These are phyloP conservation scores for Nomada ferruginata DNA, from an alignment of 2,888 invertebrate genomes.

Conservation along the genomic window DNA sequence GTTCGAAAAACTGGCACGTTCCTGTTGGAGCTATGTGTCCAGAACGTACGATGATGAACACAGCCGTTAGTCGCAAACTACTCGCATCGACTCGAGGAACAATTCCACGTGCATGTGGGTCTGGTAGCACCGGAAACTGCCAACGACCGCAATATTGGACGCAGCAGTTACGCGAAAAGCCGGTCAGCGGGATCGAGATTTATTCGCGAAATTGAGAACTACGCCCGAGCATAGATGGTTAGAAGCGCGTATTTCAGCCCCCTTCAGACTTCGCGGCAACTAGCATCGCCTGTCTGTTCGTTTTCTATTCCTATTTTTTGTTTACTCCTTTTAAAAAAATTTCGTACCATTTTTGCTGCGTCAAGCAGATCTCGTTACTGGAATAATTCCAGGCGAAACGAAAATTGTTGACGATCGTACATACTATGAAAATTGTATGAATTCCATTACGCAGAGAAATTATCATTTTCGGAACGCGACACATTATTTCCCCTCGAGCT, in stretches of 20 bases:
- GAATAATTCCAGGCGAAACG: background rate
- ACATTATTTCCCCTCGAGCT: too few species aligned
- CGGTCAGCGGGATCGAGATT: conserved; percentile 69
- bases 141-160: conserved; percentile 64
- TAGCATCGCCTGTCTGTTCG: background rate
- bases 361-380: background rate
- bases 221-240: conserved; percentile 42
- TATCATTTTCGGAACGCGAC: too few species aligned
- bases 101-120: conserved; percentile 21
- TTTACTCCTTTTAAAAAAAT: background rate
- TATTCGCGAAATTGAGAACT: conserved; percentile 69
- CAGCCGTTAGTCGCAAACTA: conserved; percentile 32
- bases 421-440: background rate
- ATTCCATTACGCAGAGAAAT: background rate
- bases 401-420: conserved; percentile 9
- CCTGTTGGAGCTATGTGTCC: background rate
- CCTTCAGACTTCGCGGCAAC: conserved; percentile 35
- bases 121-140: conserved; percentile 60
- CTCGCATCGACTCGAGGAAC: conserved; percentile 59
- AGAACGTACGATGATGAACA: conserved; percentile 58
- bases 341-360: background rate
- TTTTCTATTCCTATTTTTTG: background rate
- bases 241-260: conserved; percentile 51
- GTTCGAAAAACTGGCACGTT: conserved; percentile 6
- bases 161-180: conserved; percentile 59